Percentiles rank a stretch among this genome's conserved stretches.
Conservation (phyloP, 2,113 vertebrate genomes). For the Malaclemys terrapin region DNA sequence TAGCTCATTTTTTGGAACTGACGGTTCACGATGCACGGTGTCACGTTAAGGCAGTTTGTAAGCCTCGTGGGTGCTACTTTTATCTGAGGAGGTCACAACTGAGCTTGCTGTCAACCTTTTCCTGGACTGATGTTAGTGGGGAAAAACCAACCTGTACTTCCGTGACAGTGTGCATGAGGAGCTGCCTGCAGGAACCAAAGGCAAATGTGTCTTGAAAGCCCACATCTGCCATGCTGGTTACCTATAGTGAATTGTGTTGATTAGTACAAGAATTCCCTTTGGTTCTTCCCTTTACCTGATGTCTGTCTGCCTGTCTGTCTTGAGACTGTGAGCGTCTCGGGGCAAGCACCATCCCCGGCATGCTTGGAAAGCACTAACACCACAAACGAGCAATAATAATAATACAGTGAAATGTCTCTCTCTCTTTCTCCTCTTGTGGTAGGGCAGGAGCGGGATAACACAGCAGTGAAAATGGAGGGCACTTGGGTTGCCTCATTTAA, state of each 20-base stretch:
- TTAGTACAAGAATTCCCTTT: background rate
- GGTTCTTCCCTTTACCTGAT: background rate
- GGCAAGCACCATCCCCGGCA: background rate
- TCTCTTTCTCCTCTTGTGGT: background rate
- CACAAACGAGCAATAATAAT: background rate
- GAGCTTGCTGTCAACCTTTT: accelerated
- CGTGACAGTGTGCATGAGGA: accelerated
- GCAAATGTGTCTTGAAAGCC: background rate
- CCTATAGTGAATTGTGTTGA: background rate
- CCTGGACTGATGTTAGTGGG: background rate
- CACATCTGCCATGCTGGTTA: background rate
- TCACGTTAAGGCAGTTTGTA: background rate
- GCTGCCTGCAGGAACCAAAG: background rate
- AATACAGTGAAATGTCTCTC: background rate
- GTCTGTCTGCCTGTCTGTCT: background rate
- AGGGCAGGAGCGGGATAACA: background rate
- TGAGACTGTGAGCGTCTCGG: background rate
- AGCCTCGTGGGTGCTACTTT: background rate
- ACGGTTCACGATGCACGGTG: background rate
- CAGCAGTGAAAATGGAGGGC: background rate
- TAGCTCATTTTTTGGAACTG: background rate
- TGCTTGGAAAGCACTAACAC: background rate
- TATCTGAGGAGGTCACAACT: background rate
- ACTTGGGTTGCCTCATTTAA: background rate
- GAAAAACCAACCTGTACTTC: background rate